phyloP scores from a whole-genome alignment of 2,797 vertebrate genomes.

The Enteromius paludinosus region DNA sequence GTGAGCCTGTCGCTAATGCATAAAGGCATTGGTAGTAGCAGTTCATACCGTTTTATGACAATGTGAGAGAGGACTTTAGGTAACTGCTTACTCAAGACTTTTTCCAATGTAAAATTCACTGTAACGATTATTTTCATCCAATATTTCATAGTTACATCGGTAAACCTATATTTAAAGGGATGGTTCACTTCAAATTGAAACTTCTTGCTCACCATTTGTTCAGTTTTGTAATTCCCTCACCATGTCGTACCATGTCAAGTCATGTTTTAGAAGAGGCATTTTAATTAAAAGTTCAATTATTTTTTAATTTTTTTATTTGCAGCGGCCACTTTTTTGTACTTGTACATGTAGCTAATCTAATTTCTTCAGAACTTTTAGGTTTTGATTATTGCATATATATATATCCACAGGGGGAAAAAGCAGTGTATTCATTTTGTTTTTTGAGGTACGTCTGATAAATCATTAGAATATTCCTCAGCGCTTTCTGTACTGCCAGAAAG shows the following conservation, averaged over 20 bases:
- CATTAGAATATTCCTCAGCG: background rate
- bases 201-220: background rate
- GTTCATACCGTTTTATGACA: background rate
- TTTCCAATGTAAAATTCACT: background rate
- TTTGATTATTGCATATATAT: background rate
- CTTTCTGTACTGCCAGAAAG: background rate
- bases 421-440: background rate
- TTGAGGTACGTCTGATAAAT: background rate
- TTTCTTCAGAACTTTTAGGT: background rate
- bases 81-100: background rate
- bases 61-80: background rate
- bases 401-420: background rate
- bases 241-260: background rate
- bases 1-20: conserved; percentile 28
- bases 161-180: background rate
- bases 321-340: background rate
- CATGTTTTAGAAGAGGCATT: background rate
- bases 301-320: background rate
- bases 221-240: background rate
- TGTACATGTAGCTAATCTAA: background rate
- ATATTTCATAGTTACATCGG: background rate
- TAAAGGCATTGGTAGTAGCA: conserved; percentile 28
- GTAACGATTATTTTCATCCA: background rate
- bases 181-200: background rate
- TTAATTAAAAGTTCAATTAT: too few relatives aligned